Evolutionary conservation across 1,140 invertebrate species (phyloP).

Genomic region (Macrosteles quadrilineatus): DNA sequence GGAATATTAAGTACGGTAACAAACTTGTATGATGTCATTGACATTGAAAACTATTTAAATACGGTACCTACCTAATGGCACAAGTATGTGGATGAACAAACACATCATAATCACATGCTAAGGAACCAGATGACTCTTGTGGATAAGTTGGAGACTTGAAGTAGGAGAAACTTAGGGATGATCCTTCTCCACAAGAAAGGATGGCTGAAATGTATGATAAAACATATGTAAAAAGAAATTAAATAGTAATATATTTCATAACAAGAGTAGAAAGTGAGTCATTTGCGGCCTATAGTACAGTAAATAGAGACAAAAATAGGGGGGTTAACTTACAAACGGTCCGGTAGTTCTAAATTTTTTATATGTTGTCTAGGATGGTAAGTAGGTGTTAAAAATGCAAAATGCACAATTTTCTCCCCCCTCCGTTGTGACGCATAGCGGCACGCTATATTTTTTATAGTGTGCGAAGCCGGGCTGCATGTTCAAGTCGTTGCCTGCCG

Average conservation of each 20-base stretch:
- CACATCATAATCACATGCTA: slow-evolving; percentile 49
- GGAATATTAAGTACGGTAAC: too few species aligned
- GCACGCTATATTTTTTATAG: too few species aligned
- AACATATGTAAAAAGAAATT: not conserved
- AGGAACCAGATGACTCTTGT: slow-evolving; percentile 45
- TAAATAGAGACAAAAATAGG: too few species aligned
- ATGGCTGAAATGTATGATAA: slow-evolving; percentile 43
- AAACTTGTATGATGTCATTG: too few species aligned
- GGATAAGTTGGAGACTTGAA: slow-evolving; percentile 48
- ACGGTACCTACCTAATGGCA: slow-evolving; percentile 49
- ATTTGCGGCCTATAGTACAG: too few species aligned
- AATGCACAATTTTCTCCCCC: too few species aligned
- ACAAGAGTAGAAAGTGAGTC: too few species aligned
- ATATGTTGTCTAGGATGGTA: not conserved
- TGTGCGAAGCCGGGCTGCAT: too few species aligned
- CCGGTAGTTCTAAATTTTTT: not conserved
- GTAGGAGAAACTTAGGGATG: slow-evolving; percentile 43
- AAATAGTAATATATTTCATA: not conserved
- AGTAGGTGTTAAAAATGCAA: not conserved
- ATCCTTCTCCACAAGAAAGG: slow-evolving; percentile 46
- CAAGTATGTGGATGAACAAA: slow-evolving; percentile 46
- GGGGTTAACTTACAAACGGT: not conserved
- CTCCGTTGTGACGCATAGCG: too few species aligned
- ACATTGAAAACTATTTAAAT: too few species aligned
- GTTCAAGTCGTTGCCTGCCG: too few species aligned